These are phyloP conservation scores for Eulemur albifrons DNA, from an alignment of 2,797 vertebrate species.

Conservation along the genomic window DNA sequence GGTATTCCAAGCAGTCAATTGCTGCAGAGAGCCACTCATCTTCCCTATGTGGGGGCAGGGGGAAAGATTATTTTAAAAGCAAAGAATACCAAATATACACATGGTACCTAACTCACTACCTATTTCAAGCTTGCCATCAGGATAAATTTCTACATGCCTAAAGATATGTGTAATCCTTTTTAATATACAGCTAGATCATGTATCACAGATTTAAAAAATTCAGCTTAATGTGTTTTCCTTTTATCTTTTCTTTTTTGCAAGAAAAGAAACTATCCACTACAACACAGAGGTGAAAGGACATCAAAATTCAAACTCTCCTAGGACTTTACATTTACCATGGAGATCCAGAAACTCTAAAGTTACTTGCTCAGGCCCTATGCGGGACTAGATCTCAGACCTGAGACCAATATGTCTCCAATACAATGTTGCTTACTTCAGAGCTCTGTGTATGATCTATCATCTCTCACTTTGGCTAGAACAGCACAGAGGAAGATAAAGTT, in stretches of 20 bases:
- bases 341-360: not conserved
- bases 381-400: not conserved
- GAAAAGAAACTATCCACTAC: not conserved
- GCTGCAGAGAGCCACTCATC: conserved; percentile 96
- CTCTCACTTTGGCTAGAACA: conserved; percentile 7
- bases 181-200: not conserved
- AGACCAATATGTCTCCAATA: not conserved
- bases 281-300: not conserved
- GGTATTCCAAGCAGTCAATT: conserved; percentile 95
- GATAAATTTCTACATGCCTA: conserved; percentile 19
- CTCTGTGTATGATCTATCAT: not conserved
- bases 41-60: conserved; percentile 83
- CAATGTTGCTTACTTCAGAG: not conserved
- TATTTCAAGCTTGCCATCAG: conserved; percentile 5
- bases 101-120: not conserved
- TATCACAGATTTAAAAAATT: not conserved
- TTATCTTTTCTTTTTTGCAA: not conserved
- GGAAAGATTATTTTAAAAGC: not conserved
- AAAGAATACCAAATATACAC: conserved; percentile 4
- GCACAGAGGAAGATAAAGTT: not conserved
- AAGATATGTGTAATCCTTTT: not conserved
- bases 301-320: not conserved
- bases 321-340: not conserved
- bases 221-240: not conserved
- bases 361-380: not conserved